Evolutionary conservation across 1,140 invertebrate genomes (phyloP), one percentile per base, ranked within the genome.

Genomic region (Drosophila lowei): DNA sequence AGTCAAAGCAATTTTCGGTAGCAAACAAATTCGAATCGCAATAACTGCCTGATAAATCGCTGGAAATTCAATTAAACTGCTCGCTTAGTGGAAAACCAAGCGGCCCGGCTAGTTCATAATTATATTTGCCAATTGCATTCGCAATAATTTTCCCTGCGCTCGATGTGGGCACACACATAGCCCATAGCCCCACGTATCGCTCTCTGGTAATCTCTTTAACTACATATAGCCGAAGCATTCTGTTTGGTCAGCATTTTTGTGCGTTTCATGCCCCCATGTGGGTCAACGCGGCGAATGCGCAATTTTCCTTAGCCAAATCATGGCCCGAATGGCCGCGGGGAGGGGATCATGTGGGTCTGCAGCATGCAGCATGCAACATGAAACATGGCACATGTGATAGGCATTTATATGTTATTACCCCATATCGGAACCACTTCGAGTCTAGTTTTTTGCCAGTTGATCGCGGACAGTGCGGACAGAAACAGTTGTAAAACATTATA

Each of bases 401-500:
- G 66, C 77, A 84, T 85, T 85, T 80, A 58, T 72, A 52, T 80
- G 64, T 75, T 84, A 78, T 78, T 84, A 49, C 61, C 61, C 50
- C 62, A 11, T 13, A 38, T 38, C 34, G 34, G 34, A 11, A 38
- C 30, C 30, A 9, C 30, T 30, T 34, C 49, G 9, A 41, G 78
- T 66, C 38, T 59, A 57, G 72, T 77, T 73, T 77, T 72, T 61
- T 77, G 79, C 58, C 62, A 56, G 58, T 78, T 58, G 79, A 78
- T 74, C 63, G 74, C 63, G n/a, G 56, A 72, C 68, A 72, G 68
- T 70, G 64, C 67, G 30, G 68, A 72, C 70, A 72, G 70, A 43
- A 84, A 83, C 79, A 83, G 84, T 83, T 83, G 79, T 83, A 79
- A 83, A 83, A 83, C 79, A 83, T 83, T 83, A 79, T 83, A 83